These are phyloP conservation scores for Stichodactyla helianthus DNA, from an alignment of 64 coral and sea anemone species.

Conservation along the genomic window DNA sequence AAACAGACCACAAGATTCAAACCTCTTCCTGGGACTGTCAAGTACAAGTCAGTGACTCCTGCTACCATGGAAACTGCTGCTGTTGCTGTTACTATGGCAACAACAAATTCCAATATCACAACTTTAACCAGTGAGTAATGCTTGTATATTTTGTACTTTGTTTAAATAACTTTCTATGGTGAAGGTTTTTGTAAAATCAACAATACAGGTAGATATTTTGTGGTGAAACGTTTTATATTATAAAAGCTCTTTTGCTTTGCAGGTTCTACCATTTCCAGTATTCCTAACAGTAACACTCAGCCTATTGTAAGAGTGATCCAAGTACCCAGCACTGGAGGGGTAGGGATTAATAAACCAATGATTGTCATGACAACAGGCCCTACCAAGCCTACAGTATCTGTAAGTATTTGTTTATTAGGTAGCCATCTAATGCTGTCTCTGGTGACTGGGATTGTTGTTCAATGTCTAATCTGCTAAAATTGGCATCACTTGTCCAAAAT, in stretches of 20 bases:
- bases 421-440: background rate
- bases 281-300: conserved; percentile 46
- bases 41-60: conserved; percentile 81
- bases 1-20: conserved; percentile 82
- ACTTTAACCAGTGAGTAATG: conserved; percentile 44
- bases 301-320: conserved; percentile 79
- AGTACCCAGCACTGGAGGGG: conserved; percentile 71
- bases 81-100: conserved; percentile 77
- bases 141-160: background rate
- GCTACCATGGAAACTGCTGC: conserved; percentile 63
- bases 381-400: conserved; percentile 44
- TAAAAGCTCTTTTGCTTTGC: background rate
- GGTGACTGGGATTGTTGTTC: background rate
- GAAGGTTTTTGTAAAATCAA: too few relatives aligned
- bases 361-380: conserved; percentile 69
- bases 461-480: too few relatives aligned
- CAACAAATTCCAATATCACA: conserved; percentile 65
- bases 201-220: too few relatives aligned
- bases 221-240: background rate
- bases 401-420: background rate
- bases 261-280: background rate
- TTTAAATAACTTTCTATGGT: too few relatives aligned
- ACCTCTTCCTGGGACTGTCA: conserved; percentile 77
- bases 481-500: too few relatives aligned
- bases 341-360: conserved; percentile 56